These are phyloP conservation scores for Cranoglanis bouderius DNA, from an alignment of 2,113 vertebrate genomes.

Conservation along the genomic window DNA sequence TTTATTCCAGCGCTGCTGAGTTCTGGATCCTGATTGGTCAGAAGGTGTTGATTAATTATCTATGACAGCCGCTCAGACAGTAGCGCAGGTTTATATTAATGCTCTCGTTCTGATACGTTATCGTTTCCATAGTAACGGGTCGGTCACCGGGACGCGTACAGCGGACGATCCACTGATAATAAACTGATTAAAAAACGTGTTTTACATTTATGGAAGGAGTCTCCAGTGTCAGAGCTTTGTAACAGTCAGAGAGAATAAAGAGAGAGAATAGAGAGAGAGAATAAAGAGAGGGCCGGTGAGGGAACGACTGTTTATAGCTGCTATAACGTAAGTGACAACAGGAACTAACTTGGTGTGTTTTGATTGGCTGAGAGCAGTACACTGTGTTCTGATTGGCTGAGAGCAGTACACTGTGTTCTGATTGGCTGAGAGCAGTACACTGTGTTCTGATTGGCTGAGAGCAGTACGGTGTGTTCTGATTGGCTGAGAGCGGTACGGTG, in stretches of 20 bases:
- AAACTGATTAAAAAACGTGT: no score
- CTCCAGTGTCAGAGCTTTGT: no score
- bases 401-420: neutral
- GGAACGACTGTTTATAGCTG: no score
- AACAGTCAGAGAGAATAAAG: neutral
- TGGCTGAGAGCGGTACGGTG: neutral
- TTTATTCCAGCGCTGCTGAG: neutral
- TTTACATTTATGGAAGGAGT: no score
- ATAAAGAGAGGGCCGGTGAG: no score
- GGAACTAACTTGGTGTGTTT: no score
- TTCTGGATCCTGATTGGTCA: neutral
- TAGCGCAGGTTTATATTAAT: neutral
- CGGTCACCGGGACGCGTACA: neutral
- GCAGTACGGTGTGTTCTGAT: no score
- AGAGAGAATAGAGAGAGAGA: no score
- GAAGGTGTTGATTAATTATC: neutral
- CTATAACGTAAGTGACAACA: neutral
- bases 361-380: no score
- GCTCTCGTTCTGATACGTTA: no score
- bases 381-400: no score
- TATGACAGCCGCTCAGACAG: neutral
- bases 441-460: neutral
- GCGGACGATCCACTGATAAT: no score
- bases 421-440: neutral
- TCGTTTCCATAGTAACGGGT: neutral